Base-by-base conservation (phyloP, 2,888 invertebrate species). In the Pyrrhia umbra region DNA sequence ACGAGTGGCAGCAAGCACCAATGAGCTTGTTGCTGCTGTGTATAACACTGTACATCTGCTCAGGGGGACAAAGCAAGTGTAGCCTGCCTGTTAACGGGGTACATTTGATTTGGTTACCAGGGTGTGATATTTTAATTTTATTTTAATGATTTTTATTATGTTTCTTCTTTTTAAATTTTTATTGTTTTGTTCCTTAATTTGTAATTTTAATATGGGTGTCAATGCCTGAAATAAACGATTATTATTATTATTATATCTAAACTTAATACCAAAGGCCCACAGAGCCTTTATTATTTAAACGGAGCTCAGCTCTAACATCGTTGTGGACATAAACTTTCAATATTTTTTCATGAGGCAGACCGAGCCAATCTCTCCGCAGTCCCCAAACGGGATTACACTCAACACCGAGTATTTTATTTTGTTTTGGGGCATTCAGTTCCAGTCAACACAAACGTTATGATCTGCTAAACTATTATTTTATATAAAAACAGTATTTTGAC, bases 271-370 rank as follows among this genome's bases (percentile, higher is more conserved):
- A 27, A 60, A 61, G 18, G 16, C 27, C 25, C 50, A 58, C 57
- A 39, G 10, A 63, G 42, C 34, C 6, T 54, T 66, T 65, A 73
- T 75, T 79, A 79, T 68, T 77, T 73, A 75, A 71, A 64, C 39
- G 54, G 46, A 65, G 54, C 57, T 60, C 58, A 34, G 47, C 50
- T 57, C 51, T 59, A 73, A 67, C 63, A 59, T 58, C 58, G 54
- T 68, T 54, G 63, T 65, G 64, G 62, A 68, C 65, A 65, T 79
- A 74, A 76, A 77, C 70, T 77, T 76, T 74, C 77, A 73, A 80
- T 78, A 77, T 81, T 82, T 79, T 79, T 83, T 82, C 76, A 78
- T 72, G 75, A 73, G 68, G 37, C 62, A 43, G 21, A 73, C 59
- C 52, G 54, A 79, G 62, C 72, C 82, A 81, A 80, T 83, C 75